These are phyloP conservation scores for Neocrepidodera transversa DNA, from an alignment of 2,888 invertebrate species.

Conservation along the genomic window DNA sequence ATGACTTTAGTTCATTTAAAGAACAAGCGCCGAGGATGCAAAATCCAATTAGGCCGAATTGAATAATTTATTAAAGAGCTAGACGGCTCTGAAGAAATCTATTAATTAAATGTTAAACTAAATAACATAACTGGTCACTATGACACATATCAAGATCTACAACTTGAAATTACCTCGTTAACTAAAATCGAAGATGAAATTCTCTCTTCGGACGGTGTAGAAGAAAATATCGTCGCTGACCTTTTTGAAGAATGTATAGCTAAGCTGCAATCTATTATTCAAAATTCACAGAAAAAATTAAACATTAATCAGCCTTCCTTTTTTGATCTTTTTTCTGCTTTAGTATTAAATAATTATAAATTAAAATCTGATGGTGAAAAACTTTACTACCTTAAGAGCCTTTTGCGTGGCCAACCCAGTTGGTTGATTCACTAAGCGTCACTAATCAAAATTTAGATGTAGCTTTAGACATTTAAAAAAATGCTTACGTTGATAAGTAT, in stretches of 20 bases:
- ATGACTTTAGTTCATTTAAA: neutral
- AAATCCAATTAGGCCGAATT: slow-evolving; percentile 5
- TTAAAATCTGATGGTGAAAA: neutral
- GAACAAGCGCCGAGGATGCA: neutral
- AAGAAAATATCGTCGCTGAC: neutral
- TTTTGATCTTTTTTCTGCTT: slow-evolving; percentile 3
- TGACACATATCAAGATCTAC: neutral
- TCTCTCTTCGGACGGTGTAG: neutral
- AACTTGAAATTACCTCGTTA: slow-evolving; percentile 1
- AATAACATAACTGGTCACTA: slow-evolving; percentile 1
- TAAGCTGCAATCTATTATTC: neutral
- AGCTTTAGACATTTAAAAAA: neutral
- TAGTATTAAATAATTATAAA: slow-evolving; percentile 2
- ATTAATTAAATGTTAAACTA: neutral
- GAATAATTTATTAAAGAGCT: neutral
- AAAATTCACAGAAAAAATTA: neutral
- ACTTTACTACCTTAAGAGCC: slow-evolving; percentile 5
- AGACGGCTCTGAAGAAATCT: neutral
- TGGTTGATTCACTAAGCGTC: slow-evolving; percentile 1
- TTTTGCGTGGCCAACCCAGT: neutral
- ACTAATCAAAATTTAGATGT: slow-evolving; percentile 10
- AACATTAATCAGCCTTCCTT: neutral
- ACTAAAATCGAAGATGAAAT: neutral
- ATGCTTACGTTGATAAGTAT: neutral
- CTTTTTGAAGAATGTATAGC: slow-evolving; percentile 5